Evolutionary conservation across 92 coral and sea anemone genomes (phyloP).

Genomic region (Virgularia gustaviana): DNA sequence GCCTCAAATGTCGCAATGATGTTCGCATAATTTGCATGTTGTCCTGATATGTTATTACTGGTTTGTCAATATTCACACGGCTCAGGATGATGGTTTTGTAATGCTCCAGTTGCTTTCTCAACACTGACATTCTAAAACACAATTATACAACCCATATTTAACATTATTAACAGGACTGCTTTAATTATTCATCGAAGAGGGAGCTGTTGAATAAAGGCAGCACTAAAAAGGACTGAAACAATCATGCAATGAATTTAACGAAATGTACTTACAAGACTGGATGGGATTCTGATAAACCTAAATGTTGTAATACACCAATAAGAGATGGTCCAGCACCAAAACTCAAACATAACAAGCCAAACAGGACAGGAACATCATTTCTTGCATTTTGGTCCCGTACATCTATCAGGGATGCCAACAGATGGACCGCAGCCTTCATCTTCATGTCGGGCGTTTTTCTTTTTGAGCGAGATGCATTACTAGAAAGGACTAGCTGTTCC

Average conservation of each 20-base stretch:
- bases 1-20: conserved; percentile 21
- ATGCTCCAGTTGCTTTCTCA: conserved; percentile 9
- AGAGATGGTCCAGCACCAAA: conserved; percentile 44
- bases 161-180: too few species aligned
- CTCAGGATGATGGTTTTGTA: conserved; percentile 4
- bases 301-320: conserved; percentile 9
- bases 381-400: conserved; percentile 41
- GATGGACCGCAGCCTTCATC: conserved; percentile 37
- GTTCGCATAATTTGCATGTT: conserved; percentile 39
- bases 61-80: neutral
- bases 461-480: neutral
- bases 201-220: neutral
- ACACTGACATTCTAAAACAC: too few species aligned
- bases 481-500: conserved; percentile 31
- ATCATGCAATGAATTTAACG: too few species aligned
- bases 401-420: conserved; percentile 41
- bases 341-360: conserved; percentile 38
- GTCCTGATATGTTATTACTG: conserved; percentile 35
- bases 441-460: conserved; percentile 12
- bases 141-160: too few species aligned
- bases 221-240: too few species aligned
- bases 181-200: neutral
- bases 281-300: conserved; percentile 4
- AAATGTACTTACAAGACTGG: conserved; percentile 14
- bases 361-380: conserved; percentile 39